Evolutionary conservation across 2,113 vertebrate species (phyloP).

Genomic region (Phrynocephalus versicolor): DNA sequence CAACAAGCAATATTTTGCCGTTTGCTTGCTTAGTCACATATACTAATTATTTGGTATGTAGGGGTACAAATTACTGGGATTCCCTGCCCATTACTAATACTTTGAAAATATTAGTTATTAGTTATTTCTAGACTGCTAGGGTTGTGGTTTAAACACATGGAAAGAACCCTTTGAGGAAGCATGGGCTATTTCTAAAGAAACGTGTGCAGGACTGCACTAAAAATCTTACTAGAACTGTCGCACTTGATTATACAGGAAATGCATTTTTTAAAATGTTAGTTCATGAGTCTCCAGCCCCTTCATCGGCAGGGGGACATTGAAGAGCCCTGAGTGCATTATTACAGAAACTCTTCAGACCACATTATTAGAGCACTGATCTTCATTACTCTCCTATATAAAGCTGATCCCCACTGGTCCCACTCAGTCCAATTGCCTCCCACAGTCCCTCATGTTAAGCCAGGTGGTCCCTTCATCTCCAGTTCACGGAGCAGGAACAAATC

Average conservation of each 20-base stretch:
- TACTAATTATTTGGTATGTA: neutral
- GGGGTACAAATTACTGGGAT: neutral
- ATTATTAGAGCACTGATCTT: too few relatives aligned
- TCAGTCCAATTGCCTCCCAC: too few relatives aligned
- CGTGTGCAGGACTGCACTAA: neutral
- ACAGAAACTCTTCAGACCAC: too few relatives aligned
- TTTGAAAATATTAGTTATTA: neutral
- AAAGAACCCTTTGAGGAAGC: neutral
- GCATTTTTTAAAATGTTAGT: neutral
- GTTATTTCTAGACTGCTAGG: neutral
- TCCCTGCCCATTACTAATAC: too few relatives aligned
- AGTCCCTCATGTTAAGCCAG: too few relatives aligned
- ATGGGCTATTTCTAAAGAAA: neutral
- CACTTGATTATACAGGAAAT: neutral
- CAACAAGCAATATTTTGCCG: neutral
- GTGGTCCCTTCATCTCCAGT: too few relatives aligned
- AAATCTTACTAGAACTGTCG: neutral
- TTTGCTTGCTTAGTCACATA: neutral
- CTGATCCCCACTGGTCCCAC: too few relatives aligned
- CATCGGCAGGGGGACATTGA: too few relatives aligned
- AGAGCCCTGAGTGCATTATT: too few relatives aligned
- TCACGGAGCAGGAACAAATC: too few relatives aligned
- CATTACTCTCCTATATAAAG: too few relatives aligned
- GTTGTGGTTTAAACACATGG: neutral
- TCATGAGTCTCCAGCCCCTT: too few relatives aligned